Conservation (phyloP, 35 echinoderm and acorn worm genomes). For the Anneissia japonica region DNA sequence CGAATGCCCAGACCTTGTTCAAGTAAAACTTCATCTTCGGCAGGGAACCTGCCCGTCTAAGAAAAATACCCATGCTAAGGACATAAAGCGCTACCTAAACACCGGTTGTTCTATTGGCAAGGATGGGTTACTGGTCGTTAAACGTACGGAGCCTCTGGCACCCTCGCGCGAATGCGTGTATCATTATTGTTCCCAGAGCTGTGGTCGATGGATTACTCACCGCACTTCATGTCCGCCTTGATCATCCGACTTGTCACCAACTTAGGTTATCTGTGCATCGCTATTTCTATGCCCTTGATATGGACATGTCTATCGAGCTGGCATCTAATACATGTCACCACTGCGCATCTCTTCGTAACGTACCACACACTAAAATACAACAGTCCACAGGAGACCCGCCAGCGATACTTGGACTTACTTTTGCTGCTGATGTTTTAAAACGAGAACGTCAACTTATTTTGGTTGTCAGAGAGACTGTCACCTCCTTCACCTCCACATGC, state of each 20-base stretch:
- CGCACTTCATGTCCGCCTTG: slow-evolving; percentile 40
- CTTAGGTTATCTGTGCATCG: slow-evolving; percentile 4
- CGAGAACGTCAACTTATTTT: slow-evolving; percentile 48
- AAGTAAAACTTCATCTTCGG: slow-evolving; percentile 18
- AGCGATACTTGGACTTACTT: slow-evolving; percentile 33
- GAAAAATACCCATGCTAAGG: slow-evolving; percentile 31
- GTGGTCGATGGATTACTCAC: slow-evolving; percentile 49
- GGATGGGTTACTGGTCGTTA: slow-evolving; percentile 47
- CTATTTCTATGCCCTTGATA: slow-evolving; percentile 55
- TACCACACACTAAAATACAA: not conserved
- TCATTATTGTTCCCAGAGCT: slow-evolving; percentile 44
- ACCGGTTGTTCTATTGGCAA: slow-evolving; percentile 19
- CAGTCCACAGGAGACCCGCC: slow-evolving; percentile 39
- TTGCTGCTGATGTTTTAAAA: slow-evolving; percentile 60
- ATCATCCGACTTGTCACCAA: slow-evolving; percentile 47
- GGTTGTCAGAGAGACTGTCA: slow-evolving; percentile 40
- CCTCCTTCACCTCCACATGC: slow-evolving; percentile 3
- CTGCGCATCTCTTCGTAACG: slow-evolving; percentile 32
- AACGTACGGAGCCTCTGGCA: slow-evolving; percentile 1
- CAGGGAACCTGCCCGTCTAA: slow-evolving; percentile 41
- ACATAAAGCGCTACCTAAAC: slow-evolving; percentile 56
- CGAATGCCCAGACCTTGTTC: slow-evolving; percentile 38
- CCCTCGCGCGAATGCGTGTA: slow-evolving; percentile 22
- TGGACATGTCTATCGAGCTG: slow-evolving; percentile 33
- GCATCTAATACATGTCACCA: slow-evolving; percentile 29